phyloP scores from a whole-genome alignment of 2,797 vertebrate species.

The Propithecus perrieri region DNA sequence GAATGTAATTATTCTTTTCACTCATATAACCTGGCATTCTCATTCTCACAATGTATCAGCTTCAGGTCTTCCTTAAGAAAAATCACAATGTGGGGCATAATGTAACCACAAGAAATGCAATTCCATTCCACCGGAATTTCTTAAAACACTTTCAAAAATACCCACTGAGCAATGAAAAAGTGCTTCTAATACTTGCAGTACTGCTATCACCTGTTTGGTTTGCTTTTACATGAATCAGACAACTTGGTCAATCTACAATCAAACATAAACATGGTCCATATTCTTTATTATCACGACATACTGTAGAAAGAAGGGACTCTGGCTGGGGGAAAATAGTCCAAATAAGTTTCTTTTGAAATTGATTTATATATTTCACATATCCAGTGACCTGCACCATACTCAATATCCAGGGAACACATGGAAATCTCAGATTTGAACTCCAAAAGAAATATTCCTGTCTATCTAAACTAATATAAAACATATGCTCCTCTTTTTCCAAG shows the following conservation, averaged over 20 bases:
- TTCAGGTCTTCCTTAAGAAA: slow-evolving; percentile 67
- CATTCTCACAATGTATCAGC: slow-evolving; percentile 39
- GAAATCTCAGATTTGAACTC: slow-evolving; percentile 42
- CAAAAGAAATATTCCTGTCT: slow-evolving; percentile 44
- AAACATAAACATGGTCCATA: background rate
- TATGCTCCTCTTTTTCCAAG: slow-evolving; percentile 28
- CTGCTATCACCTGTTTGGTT: background rate
- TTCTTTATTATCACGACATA: background rate
- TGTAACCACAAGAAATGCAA: slow-evolving; percentile 44
- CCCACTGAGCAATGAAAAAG: background rate
- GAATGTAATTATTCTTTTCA: slow-evolving; percentile 71
- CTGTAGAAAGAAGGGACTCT: background rate
- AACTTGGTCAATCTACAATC: background rate
- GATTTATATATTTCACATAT: background rate
- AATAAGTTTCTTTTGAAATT: background rate
- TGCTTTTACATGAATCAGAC: slow-evolving; percentile 32
- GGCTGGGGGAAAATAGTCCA: background rate
- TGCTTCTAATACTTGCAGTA: background rate
- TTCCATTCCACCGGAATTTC: slow-evolving; percentile 48
- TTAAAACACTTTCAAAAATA: slow-evolving; percentile 51
- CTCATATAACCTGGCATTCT: slow-evolving; percentile 62
- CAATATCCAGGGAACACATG: background rate
- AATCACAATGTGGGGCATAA: slow-evolving; percentile 59
- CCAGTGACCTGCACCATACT: background rate
- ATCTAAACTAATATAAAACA: slow-evolving; percentile 62